Evolutionary conservation across 2,797 vertebrate species (phyloP), one percentile per base, ranked within the genome.

Genomic region (Rachycentron canadum): DNA sequence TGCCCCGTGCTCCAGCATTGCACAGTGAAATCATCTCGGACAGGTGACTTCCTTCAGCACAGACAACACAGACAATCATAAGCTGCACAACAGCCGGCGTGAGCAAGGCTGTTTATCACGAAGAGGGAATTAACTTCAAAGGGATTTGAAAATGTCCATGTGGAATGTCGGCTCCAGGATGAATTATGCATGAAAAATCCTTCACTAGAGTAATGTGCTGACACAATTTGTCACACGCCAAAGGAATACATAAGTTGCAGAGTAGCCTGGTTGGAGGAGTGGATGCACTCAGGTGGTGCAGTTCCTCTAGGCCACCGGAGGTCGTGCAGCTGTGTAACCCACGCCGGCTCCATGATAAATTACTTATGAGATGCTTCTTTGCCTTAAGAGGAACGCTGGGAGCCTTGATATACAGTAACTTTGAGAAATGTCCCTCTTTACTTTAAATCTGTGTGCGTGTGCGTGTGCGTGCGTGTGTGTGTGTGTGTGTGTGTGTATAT

Each of bases 101-200:
- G 3, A 73, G 78, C 58, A 0, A 50, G 62, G 69, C 76, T 87
- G 83, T 91, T 92, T 87, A 91, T 91, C 84, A 89, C 26, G 32
- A 63, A 78, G 69, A 57, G 83, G 87, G 84, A 91, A 91, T 87
- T 89, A 87, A 89, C 88, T 92, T 92, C 91, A 92, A 93, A 93
- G 86, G 85, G 83, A 87, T 84, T 89, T 87, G 66, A 66, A 85
- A 81, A 85, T 78, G 81, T 91, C 85, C 82, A 43, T 88, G 86
- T 83, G 82, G 80, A 84, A 88, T 89, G 71, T 74, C 43, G 74
- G 78, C 78, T 68, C 0, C 0, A 17, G 77, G 81, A 90, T 93
- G 82, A 90, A 91, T 90, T 91, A 91, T 92, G 88, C 82, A 92
- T 91, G 81, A 86, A 79, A 79, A 88, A 85, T 62, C 85, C 84